A percentile compares a stretch with the other conserved stretches of the same genome.
phyloP scores from a whole-genome alignment of 1,140 invertebrate species.

The Drosophila sp. region DNA sequence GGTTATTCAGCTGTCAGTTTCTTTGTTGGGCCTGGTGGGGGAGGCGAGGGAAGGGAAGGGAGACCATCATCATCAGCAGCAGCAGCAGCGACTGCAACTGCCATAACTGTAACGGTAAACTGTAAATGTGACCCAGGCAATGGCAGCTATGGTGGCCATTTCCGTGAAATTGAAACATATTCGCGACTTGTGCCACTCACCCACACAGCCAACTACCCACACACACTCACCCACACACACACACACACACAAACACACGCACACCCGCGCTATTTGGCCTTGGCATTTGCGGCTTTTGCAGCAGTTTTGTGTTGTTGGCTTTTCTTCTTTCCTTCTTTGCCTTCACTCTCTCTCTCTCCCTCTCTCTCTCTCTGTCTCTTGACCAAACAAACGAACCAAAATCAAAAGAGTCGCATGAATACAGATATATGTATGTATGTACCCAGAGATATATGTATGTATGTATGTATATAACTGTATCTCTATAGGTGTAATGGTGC shows the following conservation, averaged over 20 bases:
- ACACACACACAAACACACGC: slow-evolving; percentile 24
- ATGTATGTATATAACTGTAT: neutral
- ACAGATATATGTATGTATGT: neutral
- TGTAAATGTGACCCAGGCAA: slow-evolving; percentile 31
- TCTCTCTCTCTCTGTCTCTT: neutral
- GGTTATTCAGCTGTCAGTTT: slow-evolving; percentile 39
- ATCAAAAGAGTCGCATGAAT: slow-evolving; percentile 6
- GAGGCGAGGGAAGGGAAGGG: neutral
- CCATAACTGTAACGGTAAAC: slow-evolving; percentile 36
- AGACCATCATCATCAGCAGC: neutral
- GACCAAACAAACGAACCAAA: slow-evolving; percentile 8
- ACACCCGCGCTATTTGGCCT: slow-evolving; percentile 53
- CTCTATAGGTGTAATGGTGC: neutral
- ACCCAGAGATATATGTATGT: neutral
- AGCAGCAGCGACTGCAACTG: slow-evolving; percentile 19
- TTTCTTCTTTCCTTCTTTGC: slow-evolving; percentile 21
- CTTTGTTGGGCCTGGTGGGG: slow-evolving; percentile 20
- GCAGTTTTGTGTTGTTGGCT: slow-evolving; percentile 1
- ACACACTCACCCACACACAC: slow-evolving; percentile 4
- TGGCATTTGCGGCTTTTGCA: slow-evolving; percentile 71
- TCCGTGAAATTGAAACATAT: slow-evolving; percentile 63
- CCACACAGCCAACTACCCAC: neutral
- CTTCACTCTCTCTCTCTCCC: neutral
- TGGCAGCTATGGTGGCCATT: slow-evolving; percentile 20
- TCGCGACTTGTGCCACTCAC: slow-evolving; percentile 22